phyloP scores from a whole-genome alignment of 2,113 vertebrate species.

The Baryphthengus martii region DNA sequence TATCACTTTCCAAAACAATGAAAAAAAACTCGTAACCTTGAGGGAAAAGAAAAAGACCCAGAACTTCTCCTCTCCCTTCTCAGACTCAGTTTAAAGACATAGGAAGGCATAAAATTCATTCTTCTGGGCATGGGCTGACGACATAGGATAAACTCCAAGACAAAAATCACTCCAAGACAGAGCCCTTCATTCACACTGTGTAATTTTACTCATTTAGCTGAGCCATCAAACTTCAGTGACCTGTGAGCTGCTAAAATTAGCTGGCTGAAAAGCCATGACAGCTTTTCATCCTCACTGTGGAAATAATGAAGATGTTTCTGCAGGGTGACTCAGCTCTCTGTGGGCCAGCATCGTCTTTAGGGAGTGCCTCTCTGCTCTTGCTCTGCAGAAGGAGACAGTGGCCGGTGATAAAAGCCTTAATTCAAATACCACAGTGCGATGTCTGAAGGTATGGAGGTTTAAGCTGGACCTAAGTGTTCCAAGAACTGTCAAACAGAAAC shows the following conservation, averaged over 20 bases:
- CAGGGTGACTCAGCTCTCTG: not conserved
- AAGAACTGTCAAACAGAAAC: not conserved
- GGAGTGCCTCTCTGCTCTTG: not conserved
- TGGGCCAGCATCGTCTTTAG: fast-evolving
- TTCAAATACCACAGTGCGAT: fast-evolving
- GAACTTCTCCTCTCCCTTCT: too few relatives aligned
- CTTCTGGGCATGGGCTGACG: too few relatives aligned
- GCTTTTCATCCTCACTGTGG: not conserved
- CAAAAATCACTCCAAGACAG: too few relatives aligned
- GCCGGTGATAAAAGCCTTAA: fast-evolving
- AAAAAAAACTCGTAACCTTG: too few relatives aligned
- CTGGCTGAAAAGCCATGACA: not conserved
- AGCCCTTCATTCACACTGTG: fast-evolving
- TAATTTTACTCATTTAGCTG: not conserved
- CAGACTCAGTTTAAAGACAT: too few relatives aligned
- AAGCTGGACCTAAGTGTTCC: too few relatives aligned
- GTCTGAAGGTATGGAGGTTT: not conserved
- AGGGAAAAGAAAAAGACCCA: too few relatives aligned
- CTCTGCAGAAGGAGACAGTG: fast-evolving
- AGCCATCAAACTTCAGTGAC: not conserved
- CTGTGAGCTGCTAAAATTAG: not conserved
- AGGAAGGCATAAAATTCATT: too few relatives aligned
- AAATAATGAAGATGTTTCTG: not conserved
- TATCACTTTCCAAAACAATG: too few relatives aligned
- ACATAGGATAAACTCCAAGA: too few relatives aligned